Evolutionary conservation across 35 echinoderm and acorn worm species (phyloP).

Genomic region (Heliocidaris erythrogramma): DNA sequence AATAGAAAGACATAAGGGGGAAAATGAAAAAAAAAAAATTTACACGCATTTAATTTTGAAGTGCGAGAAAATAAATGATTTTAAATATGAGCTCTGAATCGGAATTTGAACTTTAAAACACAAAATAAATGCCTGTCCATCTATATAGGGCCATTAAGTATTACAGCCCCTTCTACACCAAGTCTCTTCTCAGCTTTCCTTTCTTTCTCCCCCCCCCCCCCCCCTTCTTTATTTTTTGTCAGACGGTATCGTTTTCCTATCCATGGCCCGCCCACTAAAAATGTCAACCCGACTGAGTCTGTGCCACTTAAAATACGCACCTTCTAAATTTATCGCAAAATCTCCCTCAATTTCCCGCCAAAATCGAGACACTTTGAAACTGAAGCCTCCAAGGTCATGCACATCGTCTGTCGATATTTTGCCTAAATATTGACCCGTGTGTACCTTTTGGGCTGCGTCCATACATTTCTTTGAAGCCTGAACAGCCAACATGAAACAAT

Average conservation of each 20-base stretch:
- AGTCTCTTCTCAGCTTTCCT: not conserved
- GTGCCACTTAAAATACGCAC: constrained; percentile 8
- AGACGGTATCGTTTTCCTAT: not conserved
- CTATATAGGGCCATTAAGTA: not conserved
- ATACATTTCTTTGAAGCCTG: not conserved
- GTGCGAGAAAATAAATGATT: not conserved
- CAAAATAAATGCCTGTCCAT: not conserved
- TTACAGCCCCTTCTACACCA: not conserved
- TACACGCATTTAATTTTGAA: no score
- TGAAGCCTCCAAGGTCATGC: not conserved
- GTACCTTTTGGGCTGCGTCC: not conserved
- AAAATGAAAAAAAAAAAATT: no score
- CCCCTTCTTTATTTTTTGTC: no score
- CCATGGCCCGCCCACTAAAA: not conserved
- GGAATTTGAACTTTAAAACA: not conserved
- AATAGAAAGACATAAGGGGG: no score
- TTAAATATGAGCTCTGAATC: not conserved
- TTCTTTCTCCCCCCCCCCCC: no score
- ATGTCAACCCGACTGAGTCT: not conserved
- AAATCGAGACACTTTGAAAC: not conserved
- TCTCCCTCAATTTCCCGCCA: constrained; percentile 14
- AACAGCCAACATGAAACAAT: no score
- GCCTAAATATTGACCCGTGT: not conserved
- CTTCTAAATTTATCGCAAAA: not conserved
- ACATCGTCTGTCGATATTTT: not conserved